A percentile compares a stretch with the other conserved stretches of the same genome.
phyloP scores from a whole-genome alignment of 2,888 invertebrate genomes.

The Onchidella celtica region DNA sequence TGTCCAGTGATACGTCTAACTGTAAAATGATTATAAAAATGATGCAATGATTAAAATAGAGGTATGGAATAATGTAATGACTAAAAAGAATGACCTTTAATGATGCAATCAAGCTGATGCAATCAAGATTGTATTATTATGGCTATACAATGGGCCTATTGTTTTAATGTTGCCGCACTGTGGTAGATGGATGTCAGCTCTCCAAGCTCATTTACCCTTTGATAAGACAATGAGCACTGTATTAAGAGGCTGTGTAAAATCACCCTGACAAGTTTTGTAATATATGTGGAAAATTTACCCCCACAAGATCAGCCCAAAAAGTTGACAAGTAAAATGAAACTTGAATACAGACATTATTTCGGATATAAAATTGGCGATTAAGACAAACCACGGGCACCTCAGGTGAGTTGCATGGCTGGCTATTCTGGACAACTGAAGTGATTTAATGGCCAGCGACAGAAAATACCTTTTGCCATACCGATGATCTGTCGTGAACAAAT shows the following conservation, averaged over 20 bases:
- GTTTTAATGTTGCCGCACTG: not conserved
- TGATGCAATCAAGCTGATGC: not conserved
- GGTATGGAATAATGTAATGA: not conserved
- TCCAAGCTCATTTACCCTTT: not conserved
- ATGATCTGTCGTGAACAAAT: not conserved
- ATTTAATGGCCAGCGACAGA: not conserved
- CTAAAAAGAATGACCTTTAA: not conserved
- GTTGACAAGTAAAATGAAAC: not conserved
- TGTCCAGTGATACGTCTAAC: not conserved
- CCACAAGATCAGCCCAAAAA: not conserved
- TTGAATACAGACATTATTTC: not conserved
- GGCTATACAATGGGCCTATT: not conserved
- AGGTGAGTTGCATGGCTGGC: not conserved
- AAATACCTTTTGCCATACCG: not conserved
- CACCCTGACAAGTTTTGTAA: not conserved
- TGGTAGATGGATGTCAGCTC: not conserved
- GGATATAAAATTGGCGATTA: not conserved
- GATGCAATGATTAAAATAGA: not conserved
- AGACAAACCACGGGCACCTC: not conserved
- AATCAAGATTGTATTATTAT: not conserved
- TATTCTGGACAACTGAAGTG: not conserved
- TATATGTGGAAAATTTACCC: not conserved
- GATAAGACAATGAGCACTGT: not conserved
- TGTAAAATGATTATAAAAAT: not conserved
- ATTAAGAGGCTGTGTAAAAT: not conserved